A percentile compares a stretch with the other conserved stretches of the same genome.
Conservation (phyloP, 1,140 invertebrate genomes). For the Drosophila nasuta region DNA sequence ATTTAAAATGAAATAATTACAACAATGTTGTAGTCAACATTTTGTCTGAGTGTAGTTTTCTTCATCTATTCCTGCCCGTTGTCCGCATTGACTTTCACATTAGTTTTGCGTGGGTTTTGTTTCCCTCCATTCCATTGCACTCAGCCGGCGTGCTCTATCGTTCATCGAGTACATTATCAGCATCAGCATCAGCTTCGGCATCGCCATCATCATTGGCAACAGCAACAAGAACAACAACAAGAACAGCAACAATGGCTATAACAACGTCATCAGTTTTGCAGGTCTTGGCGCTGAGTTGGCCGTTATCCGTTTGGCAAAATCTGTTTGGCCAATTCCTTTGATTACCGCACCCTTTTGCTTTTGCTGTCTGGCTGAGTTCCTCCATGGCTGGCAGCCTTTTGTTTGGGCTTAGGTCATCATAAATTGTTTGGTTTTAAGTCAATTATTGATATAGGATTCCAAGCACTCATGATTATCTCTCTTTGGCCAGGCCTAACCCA, state of each 20-base stretch:
- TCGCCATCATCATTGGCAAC: constrained; percentile 33
- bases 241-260: constrained; percentile 36
- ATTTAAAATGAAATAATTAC: too few relatives aligned
- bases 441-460: constrained; percentile 74
- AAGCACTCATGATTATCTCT: constrained; percentile 60
- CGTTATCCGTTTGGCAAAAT: constrained; percentile 69
- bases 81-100: constrained; percentile 67
- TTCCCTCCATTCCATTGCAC: constrained; percentile 25
- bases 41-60: constrained; percentile 4
- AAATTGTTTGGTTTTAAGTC: constrained; percentile 81
- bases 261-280: constrained; percentile 74
- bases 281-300: constrained; percentile 67
- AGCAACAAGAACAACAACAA: constrained; percentile 29
- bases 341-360: constrained; percentile 76
- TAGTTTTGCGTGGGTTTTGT: constrained; percentile 64
- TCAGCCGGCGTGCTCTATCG: constrained; percentile 75
- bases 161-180: constrained; percentile 71
- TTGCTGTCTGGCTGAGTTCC: constrained; percentile 18
- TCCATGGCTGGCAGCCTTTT: constrained; percentile 34
- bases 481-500: constrained; percentile 16
- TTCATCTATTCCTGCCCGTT: not conserved
- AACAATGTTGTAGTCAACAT: too few relatives aligned
- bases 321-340: constrained; percentile 69
- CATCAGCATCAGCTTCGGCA: constrained; percentile 52
- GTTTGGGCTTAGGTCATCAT: constrained; percentile 78